Base-by-base conservation (phyloP, 2,888 invertebrate species). In the Byasa hedistus region DNA sequence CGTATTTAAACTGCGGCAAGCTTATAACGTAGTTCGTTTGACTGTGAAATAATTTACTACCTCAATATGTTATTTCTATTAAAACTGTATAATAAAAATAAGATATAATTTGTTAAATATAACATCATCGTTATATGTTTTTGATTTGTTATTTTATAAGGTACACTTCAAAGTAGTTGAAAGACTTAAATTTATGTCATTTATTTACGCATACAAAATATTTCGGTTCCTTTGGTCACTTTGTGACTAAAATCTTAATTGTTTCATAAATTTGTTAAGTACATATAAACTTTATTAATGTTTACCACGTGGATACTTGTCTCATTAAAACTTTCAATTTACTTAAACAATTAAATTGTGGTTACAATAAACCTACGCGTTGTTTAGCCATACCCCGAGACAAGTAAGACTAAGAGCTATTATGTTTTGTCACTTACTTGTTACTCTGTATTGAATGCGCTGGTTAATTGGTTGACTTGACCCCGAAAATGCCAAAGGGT, bases 401-500 rank as follows among this genome's bases (percentile, higher is more conserved):
- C 63, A 56, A 36, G 36, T 59, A 24, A 55, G 66, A 66, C 63
- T 60, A 57, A 63, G 63, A 63, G 63, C 59, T 64, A 60, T 56
- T 67, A 63, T 59, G 60, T 63, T 60, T 67, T 63, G 67, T 67
- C 63, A 67, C 51, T 62, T 63, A 63, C 62, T 24, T 67, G 63
- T 23, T 67, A 64, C 51, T 60, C 63, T 67, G 67, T 67, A 67
- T 64, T 55, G 63, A 56, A 59, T 67, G 51, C 44, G 59, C 60
- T n/a, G 62, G 61, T 66, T 66, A 66, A 66, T 66, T 66, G 66
- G 63, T 58, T 63, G 59, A n/a, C 36, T 51, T 23, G 63, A 64
- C 59, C 63, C 67, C 67, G 62, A 64, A 32, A 67, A 67, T 67
- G 63, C 36, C 63, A 64, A 67, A 67, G 67, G 65, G 63, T 60